Evolutionary conservation across 1,140 invertebrate genomes (phyloP), one percentile per base, ranked within the genome.

Genomic region (Lamellibrachia luymesi): DNA sequence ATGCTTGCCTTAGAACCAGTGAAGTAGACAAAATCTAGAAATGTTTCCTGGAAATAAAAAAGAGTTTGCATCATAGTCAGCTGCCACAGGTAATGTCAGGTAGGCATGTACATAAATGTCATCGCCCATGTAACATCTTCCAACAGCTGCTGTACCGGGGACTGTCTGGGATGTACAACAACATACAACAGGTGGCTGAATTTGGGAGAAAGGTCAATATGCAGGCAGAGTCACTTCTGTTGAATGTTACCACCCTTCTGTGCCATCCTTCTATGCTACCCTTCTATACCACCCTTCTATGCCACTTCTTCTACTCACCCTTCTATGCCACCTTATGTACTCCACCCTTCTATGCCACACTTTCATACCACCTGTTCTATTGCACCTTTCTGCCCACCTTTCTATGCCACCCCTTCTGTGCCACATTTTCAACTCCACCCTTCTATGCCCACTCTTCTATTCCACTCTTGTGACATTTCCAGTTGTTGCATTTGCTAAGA

Each of bases 201-300:
- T 17, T 80, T 8, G 64, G 64, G 64, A 80, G 64, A 80, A 80
- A 80, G 64, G 64, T 80, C 64, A 80, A 22, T 80, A 4, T 80
- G 13, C 64, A 80, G 64, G 64, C 13, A 17, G 64, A 80, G 64
- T 80, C 64, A 80, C 13, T 6, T 80, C 64, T 93, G 56, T 93
- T 4, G 51, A 51, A 91, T 90, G 17, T 25, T 92, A 22, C 52
- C 64, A 51, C 22, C 10, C 4, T 8, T 7, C 17, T 92, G 51
- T 92, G 5, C 92, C n/a, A 50, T 49, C 92, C 50, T 38, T 38
- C 38, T 38, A 38, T 38, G 38, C 38, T 38, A 38, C 38, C 38
- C 38, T 38, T 38, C 38, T 38, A 38, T 38, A 38, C 38, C 38
- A 38, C 38, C 38, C 38, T 38, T 38, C 38, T 38, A 38, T 38